Percentiles rank a stretch among this genome's conserved stretches.
Conservation (phyloP, 2,888 invertebrate genomes). For the Drosophila neutralis region DNA sequence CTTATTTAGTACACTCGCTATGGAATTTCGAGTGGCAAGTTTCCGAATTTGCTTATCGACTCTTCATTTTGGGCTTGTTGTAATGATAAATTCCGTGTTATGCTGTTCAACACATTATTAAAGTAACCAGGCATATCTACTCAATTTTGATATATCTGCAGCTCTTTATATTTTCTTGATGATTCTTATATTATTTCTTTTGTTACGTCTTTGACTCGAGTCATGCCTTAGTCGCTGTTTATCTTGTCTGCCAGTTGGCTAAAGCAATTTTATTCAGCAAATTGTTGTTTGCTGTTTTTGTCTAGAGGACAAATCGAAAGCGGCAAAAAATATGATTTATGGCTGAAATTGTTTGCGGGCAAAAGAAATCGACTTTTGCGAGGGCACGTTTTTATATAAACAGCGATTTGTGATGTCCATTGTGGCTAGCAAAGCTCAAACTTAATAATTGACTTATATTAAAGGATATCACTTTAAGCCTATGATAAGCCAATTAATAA, state of each 20-base stretch:
- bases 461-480: not conserved
- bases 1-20: not conserved
- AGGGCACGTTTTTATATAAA: conserved; percentile 22
- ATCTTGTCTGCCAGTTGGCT: conserved; percentile 1
- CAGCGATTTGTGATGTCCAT: not conserved
- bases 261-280: conserved; percentile 2
- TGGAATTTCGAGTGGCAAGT: not conserved
- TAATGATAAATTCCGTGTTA: not conserved
- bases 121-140: not conserved
- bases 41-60: not conserved
- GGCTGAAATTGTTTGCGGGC: not conserved
- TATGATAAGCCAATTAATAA: not conserved
- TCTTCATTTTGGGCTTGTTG: not conserved
- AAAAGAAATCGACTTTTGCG: conserved; percentile 1
- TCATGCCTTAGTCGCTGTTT: conserved; percentile 4
- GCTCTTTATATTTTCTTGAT: not conserved
- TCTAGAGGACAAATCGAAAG: conserved; percentile 14
- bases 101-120: not conserved
- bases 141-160: not conserved
- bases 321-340: conserved; percentile 28
- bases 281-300: conserved; percentile 17
- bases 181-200: conserved; percentile 4
- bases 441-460: not conserved
- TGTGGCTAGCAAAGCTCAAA: not conserved
- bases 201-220: conserved; percentile 15